Base-by-base conservation (phyloP, 2,888 invertebrate species). In the Megamerina dolium region DNA sequence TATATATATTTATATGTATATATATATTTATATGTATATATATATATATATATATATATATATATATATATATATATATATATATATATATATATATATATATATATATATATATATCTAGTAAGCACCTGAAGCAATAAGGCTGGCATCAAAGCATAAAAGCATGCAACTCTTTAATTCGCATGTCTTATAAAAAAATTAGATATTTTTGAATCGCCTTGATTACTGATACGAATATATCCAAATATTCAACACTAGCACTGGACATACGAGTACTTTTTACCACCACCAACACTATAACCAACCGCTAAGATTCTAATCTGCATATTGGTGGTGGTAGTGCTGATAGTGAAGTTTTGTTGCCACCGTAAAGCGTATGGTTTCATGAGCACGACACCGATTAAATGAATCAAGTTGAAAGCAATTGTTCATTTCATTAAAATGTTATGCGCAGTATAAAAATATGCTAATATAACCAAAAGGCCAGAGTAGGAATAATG, bases 101-200 rank as follows among this genome's bases (percentile, higher is more conserved):
- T n/a, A n/a, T n/a, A n/a, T n/a, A n/a, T n/a, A n/a, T n/a, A n/a
- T n/a, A n/a, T n/a, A n/a, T n/a, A n/a, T n/a, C n/a, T n/a, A n/a
- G n/a, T n/a, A n/a, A n/a, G n/a, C n/a, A n/a, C n/a, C n/a, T n/a
- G n/a, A n/a, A n/a, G n/a, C n/a, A n/a, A n/a, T n/a, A n/a, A n/a
- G n/a, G n/a, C n/a, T n/a, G n/a, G n/a, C n/a, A n/a, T n/a, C n/a
- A n/a, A n/a, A n/a, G n/a, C n/a, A n/a, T n/a, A n/a, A n/a, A n/a
- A n/a, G 5, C 34, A 19, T 34, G 34, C 43, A 20, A 37, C 36
- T 30, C 19, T 17, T 43, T 16, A 3, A n/a, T 14, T 43, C 38
- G 43, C 43, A 43, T 43, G 43, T 38, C 23, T n/a, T 27, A n/a
- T 26, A 38, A 43, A 38, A 43, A 34, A 43, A 29, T 43, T 43